phyloP scores from a whole-genome alignment of 2,797 vertebrate species.

The Anguilla anguilla region DNA sequence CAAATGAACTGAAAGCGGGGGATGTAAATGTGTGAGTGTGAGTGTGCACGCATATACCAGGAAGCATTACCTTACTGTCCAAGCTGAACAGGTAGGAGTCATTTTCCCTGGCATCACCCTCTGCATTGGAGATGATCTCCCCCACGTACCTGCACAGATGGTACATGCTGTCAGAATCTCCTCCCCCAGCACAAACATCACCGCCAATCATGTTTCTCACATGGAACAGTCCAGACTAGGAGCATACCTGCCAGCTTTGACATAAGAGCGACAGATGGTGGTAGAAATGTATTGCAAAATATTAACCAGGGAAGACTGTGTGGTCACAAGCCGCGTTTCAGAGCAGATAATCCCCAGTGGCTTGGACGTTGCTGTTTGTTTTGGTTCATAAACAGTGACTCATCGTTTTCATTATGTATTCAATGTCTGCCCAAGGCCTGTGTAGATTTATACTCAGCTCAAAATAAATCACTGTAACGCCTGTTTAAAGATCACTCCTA shows the following conservation, averaged over 20 bases:
- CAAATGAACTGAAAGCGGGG: background rate
- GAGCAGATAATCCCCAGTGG: background rate
- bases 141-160: slow-evolving; percentile 83
- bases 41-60: background rate
- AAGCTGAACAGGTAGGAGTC: slow-evolving; percentile 96
- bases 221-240: background rate
- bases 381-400: background rate
- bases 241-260: background rate
- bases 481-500: background rate
- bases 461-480: background rate
- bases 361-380: background rate
- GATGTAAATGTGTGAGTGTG: background rate
- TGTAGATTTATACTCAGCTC: background rate
- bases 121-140: slow-evolving; percentile 89
- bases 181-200: slow-evolving; percentile 11
- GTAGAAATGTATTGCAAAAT: background rate
- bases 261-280: background rate
- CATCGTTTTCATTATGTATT: background rate
- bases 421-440: background rate
- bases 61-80: slow-evolving; percentile 86
- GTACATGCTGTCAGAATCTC: background rate
- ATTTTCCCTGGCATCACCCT: slow-evolving; percentile 89
- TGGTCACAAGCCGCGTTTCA: background rate
- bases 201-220: slow-evolving; percentile 1
- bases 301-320: background rate